Conservation (phyloP, 2,888 invertebrate genomes). For the Lysandra coridon region DNA sequence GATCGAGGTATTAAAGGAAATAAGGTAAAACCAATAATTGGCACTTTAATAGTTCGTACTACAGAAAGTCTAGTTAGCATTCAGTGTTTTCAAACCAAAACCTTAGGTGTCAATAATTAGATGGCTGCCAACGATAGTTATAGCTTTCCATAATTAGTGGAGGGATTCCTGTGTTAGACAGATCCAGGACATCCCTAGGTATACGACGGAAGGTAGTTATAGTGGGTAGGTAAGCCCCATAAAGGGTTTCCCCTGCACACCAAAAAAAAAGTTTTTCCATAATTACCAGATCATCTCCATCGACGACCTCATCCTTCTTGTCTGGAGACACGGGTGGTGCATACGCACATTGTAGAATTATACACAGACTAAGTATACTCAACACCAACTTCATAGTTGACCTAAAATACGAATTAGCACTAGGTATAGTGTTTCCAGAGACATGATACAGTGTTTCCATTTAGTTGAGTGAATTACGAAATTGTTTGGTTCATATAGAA, state of each 20-base stretch:
- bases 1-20: too few species aligned
- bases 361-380: constrained; percentile 49
- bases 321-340: constrained; percentile 80
- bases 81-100: background rate
- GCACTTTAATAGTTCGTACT: background rate
- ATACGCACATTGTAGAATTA: constrained; percentile 63
- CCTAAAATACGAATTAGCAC: background rate
- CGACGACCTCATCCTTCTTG: constrained; percentile 70
- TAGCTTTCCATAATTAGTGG: too few species aligned
- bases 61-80: too few species aligned
- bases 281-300: constrained; percentile 73
- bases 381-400: constrained; percentile 52
- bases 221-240: too few species aligned
- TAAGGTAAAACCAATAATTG: too few species aligned
- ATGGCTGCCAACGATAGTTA: too few species aligned
- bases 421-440: too few species aligned
- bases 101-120: background rate
- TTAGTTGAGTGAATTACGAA: background rate
- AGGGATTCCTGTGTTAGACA: too few species aligned
- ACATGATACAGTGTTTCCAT: background rate
- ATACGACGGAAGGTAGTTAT: too few species aligned
- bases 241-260: too few species aligned
- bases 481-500: background rate
- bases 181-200: too few species aligned
- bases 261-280: background rate